Conservation (phyloP, 2,113 vertebrate species). For the Pao palembangensis region DNA sequence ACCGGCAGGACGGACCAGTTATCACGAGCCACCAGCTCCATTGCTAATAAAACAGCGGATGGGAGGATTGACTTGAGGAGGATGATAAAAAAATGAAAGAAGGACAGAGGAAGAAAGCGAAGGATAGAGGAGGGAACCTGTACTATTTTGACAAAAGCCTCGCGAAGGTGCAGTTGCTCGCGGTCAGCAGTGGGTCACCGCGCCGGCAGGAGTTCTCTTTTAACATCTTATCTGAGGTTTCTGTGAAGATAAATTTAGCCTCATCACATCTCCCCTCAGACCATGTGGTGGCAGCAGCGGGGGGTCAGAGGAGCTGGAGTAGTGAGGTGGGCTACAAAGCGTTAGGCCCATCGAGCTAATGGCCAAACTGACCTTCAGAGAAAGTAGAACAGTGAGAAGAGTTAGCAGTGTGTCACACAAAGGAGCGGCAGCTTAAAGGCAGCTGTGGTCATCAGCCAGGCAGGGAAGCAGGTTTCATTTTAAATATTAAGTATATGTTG, state of each 20-base stretch:
- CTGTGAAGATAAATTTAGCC: conserved; percentile 60
- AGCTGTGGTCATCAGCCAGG: conserved; percentile 30
- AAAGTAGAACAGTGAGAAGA: conserved; percentile 62
- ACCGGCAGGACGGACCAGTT: conserved; percentile 77
- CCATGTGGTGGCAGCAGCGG: conserved; percentile 27
- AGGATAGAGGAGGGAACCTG: conserved; percentile 18
- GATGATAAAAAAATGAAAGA: conserved; percentile 52
- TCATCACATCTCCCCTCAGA: conserved; percentile 42
- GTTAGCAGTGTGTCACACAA: conserved; percentile 59
- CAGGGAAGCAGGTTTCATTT: too few relatives aligned
- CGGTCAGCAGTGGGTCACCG: conserved; percentile 43
- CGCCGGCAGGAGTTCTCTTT: conserved; percentile 55
- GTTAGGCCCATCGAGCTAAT: conserved; percentile 68
- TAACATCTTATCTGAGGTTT: conserved; percentile 47
- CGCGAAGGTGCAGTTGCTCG: conserved; percentile 49
- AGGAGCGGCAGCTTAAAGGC: conserved; percentile 54
- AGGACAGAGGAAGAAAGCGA: conserved; percentile 16
- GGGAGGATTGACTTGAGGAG: conserved; percentile 48
- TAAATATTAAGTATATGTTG: not conserved
- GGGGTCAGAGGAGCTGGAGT: conserved; percentile 59
- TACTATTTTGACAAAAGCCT: conserved; percentile 51
- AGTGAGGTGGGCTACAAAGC: conserved; percentile 59
- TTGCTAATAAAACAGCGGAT: conserved; percentile 72
- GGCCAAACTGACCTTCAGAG: conserved; percentile 69
- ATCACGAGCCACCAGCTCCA: conserved; percentile 74